phyloP scores from a whole-genome alignment of 2,113 vertebrate genomes.

The Tamias sibiricus region DNA sequence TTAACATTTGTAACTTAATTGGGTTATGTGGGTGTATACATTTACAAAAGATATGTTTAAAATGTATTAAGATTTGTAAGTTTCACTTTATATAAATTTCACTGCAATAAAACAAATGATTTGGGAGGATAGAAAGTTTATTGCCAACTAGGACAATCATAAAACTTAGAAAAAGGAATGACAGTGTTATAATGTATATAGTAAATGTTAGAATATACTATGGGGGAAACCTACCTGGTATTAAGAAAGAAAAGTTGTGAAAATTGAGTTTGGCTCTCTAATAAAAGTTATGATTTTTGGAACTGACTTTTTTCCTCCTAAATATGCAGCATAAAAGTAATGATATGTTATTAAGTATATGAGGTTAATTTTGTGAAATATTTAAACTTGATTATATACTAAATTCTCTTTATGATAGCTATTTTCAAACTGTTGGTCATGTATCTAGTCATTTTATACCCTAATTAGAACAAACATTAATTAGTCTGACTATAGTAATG shows the following conservation, averaged over 20 bases:
- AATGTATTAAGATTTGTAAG: neutral
- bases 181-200: neutral
- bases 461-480: slow-evolving; percentile 15
- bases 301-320: neutral
- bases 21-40: neutral
- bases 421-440: neutral
- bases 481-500: neutral
- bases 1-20: slow-evolving; percentile 31
- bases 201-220: neutral
- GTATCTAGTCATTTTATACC: slow-evolving; percentile 8
- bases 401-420: slow-evolving; percentile 43
- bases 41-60: neutral
- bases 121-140: neutral
- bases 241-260: slow-evolving; percentile 55
- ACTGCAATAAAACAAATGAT: slow-evolving; percentile 36
- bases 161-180: slow-evolving; percentile 33
- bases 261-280: slow-evolving; percentile 25
- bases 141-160: neutral
- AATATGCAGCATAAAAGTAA: neutral
- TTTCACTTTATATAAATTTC: slow-evolving; percentile 40
- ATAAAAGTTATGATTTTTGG: slow-evolving; percentile 32
- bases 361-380: slow-evolving; percentile 6
- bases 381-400: slow-evolving; percentile 60
- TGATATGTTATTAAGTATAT: slow-evolving; percentile 5
- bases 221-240: neutral